Evolutionary conservation across 2,888 invertebrate genomes (phyloP), one percentile per base, ranked within the genome.

Genomic region (Bursaphelenchus okinawaensis): DNA sequence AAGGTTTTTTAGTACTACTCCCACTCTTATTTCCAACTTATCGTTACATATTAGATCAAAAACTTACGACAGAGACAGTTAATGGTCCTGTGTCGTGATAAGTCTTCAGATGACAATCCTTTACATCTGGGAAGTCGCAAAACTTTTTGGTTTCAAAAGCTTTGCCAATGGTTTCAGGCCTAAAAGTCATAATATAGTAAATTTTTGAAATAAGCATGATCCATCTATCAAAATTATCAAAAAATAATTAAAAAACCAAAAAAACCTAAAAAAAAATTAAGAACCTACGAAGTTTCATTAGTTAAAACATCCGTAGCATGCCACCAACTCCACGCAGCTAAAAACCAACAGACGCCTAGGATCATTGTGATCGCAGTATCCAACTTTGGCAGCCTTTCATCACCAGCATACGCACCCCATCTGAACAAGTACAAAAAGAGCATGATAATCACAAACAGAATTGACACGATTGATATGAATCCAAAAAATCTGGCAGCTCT

Each of bases 401-500:
- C 78, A 27, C 70, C 69, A 51, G 75, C 74, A 67, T 82, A 82
- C 26, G 70, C 40, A 20, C 67, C 69, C 79, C 78, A 82, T 29
- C 83, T 83, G 67, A 85, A 83, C 55, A 87, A 80, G 79, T 87
- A 87, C 68, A 86, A 68, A 58, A 84, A 80, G 16, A 85, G 68
- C 28, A 83, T 83, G n/a, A 81, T 85, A 24, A 86, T 71, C 61
- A 85, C 84, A 74, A 87, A 88, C 51, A 89, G 83, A 83, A 89
- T 86, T n/a, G 88, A 86, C 58, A 89, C 83, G 29, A 89, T 88
- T 31, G 89, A 89, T 66, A 89, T 87, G 62, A 88, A 87, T 52
- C 89, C 89, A 83, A 88, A 89, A 84, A 89, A 90, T 22, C 75
- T 75, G 28, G 73, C 67, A 23, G 69, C 69, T 23, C 75, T 71